A percentile compares a stretch with the other conserved stretches of the same genome.
Evolutionary conservation across 2,797 vertebrate species (phyloP).

Genomic region (Urophycis tenuis): DNA sequence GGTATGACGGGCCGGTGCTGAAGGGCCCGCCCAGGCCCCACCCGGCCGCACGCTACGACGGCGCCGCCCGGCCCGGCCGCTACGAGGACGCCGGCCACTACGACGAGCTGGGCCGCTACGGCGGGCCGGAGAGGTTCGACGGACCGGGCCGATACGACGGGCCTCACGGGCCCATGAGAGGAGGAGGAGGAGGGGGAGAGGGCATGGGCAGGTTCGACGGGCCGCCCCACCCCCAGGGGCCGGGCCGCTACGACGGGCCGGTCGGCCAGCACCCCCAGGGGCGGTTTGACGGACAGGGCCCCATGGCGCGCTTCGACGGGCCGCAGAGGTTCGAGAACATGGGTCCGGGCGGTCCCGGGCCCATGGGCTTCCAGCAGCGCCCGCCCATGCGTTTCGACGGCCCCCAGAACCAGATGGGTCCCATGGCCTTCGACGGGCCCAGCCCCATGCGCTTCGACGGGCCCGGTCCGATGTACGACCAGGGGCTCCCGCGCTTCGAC

Average conservation of each 20-base stretch:
- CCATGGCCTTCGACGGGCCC: constrained; percentile 75
- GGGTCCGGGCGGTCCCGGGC: constrained; percentile 47
- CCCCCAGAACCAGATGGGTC: constrained; percentile 50
- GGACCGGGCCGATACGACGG: constrained; percentile 55
- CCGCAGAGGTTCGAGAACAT: constrained; percentile 48
- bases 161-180: constrained; percentile 66
- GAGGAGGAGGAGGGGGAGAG: constrained; percentile 58
- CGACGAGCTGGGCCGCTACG: constrained; percentile 59
- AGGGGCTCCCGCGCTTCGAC: constrained; percentile 75
- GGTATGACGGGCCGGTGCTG: constrained; percentile 71
- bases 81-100: constrained; percentile 72
- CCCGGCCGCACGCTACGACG: constrained; percentile 66
- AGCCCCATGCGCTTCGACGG: constrained; percentile 61
- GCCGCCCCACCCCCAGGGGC: constrained; percentile 61
- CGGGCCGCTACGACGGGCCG: constrained; percentile 65
- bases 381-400: constrained; percentile 65
- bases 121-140: constrained; percentile 76
- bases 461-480: constrained; percentile 72
- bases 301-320: constrained; percentile 38
- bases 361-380: constrained; percentile 69
- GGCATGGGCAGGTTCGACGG: constrained; percentile 74
- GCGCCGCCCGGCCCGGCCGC: constrained; percentile 58
- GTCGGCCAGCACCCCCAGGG: constrained; percentile 59
- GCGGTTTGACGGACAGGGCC: constrained; percentile 60
- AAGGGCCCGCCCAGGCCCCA: constrained; percentile 63